phyloP scores from a whole-genome alignment of 1,140 invertebrate species.

The Scaptomyza montana region DNA sequence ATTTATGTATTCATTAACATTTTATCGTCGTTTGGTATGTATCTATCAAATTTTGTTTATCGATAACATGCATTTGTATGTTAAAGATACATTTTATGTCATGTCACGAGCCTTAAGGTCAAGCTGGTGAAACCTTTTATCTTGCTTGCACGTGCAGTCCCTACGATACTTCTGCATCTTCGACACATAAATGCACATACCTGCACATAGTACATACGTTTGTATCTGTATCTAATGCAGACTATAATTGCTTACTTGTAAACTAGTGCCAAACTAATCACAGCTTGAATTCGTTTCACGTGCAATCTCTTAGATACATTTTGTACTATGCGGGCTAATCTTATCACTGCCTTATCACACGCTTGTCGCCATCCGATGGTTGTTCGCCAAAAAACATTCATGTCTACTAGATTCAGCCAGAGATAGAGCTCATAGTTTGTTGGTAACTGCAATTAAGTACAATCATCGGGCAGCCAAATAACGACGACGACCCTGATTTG shows the following conservation, averaged over 20 bases:
- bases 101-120: not conserved
- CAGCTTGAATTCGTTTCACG: conserved; percentile 7
- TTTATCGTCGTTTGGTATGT: too few species aligned
- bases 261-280: conserved; percentile 2
- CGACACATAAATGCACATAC: not conserved
- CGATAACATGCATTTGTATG: not conserved
- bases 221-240: not conserved
- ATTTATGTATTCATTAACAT: too few species aligned
- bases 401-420: conserved; percentile 1
- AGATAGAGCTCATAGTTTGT: conserved; percentile 12
- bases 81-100: not conserved
- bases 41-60: too few species aligned
- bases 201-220: not conserved
- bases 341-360: conserved; percentile 3
- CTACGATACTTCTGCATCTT: conserved; percentile 21
- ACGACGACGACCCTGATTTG: conserved; percentile 3
- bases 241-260: not conserved
- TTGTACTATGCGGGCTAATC: conserved; percentile 20
- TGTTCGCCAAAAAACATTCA: conserved; percentile 32
- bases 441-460: conserved; percentile 40
- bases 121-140: not conserved
- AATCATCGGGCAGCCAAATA: conserved; percentile 18
- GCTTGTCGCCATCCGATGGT: conserved; percentile 21
- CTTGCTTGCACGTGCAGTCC: not conserved
- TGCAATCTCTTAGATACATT: conserved; percentile 16